Evolutionary conservation across 2,113 vertebrate species (phyloP).

Genomic region (Malurus elegans): DNA sequence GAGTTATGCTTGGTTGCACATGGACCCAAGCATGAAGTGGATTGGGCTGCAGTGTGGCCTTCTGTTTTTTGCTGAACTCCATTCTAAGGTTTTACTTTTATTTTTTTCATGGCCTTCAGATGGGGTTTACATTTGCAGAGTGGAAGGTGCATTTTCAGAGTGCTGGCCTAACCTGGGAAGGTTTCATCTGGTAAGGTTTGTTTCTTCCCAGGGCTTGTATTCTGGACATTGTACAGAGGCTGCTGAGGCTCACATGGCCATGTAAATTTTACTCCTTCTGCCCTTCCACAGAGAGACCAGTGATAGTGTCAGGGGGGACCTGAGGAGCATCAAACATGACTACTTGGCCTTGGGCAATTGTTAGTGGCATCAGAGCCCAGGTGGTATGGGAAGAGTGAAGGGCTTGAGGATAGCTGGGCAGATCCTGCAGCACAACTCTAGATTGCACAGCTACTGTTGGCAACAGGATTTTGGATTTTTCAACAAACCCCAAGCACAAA

Average conservation of each 20-base stretch:
- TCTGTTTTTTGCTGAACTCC: neutral
- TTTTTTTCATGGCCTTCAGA: neutral
- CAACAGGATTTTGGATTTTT: neutral
- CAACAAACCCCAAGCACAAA: neutral
- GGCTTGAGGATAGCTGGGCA: neutral
- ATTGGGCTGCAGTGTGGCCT: neutral
- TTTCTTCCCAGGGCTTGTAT: neutral
- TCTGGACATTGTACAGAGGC: neutral
- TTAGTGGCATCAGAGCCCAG: neutral
- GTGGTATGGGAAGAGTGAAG: neutral
- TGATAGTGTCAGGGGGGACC: neutral
- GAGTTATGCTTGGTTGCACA: neutral
- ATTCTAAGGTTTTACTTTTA: neutral
- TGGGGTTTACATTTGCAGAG: neutral
- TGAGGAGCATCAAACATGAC: neutral
- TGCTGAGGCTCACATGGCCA: neutral
- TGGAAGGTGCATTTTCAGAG: neutral
- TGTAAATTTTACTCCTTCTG: neutral
- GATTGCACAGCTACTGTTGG: neutral
- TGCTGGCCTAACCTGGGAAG: neutral
- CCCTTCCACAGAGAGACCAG: neutral
- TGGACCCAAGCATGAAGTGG: neutral
- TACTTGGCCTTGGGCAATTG: neutral
- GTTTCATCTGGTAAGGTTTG: neutral
- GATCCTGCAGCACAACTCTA: neutral